phyloP scores from a whole-genome alignment of 2,797 vertebrate species.

The Megaceryle alcyon region DNA sequence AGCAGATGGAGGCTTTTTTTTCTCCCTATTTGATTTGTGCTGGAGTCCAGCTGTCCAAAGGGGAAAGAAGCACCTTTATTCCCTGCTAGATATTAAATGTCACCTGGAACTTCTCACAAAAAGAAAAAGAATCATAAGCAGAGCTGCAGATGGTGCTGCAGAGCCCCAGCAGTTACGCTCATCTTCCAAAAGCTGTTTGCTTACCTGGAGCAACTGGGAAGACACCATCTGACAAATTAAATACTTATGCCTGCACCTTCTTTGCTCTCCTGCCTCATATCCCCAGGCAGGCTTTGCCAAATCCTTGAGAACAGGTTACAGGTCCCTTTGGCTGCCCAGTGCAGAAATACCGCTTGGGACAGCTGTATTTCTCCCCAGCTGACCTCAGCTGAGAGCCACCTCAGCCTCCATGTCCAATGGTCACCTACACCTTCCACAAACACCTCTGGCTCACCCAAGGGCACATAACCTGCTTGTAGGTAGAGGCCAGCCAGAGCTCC shows the following conservation, averaged over 20 bases:
- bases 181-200: not conserved
- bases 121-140: constrained; percentile 22
- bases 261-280: not conserved
- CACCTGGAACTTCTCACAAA: constrained; percentile 41
- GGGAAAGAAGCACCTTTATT: constrained; percentile 60
- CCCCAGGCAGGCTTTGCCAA: not conserved
- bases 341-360: not conserved
- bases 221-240: not conserved
- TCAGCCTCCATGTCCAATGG: not conserved
- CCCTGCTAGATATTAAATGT: constrained; percentile 49
- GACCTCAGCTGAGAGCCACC: not conserved
- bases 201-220: constrained; percentile 16
- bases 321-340: not conserved
- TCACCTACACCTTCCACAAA: not conserved
- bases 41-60: constrained; percentile 63
- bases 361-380: not conserved
- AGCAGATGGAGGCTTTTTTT: constrained; percentile 54
- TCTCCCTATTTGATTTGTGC: constrained; percentile 49
- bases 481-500: not conserved
- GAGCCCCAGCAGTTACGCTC: not conserved
- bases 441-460: not conserved
- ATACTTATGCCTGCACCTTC: not conserved
- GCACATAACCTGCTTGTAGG: not conserved
- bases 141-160: constrained; percentile 42
- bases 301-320: not conserved